Evolutionary conservation across 92 coral and sea anemone genomes (phyloP), one percentile per base, ranked within the genome.

Genomic region (Pocillopora grandis): DNA sequence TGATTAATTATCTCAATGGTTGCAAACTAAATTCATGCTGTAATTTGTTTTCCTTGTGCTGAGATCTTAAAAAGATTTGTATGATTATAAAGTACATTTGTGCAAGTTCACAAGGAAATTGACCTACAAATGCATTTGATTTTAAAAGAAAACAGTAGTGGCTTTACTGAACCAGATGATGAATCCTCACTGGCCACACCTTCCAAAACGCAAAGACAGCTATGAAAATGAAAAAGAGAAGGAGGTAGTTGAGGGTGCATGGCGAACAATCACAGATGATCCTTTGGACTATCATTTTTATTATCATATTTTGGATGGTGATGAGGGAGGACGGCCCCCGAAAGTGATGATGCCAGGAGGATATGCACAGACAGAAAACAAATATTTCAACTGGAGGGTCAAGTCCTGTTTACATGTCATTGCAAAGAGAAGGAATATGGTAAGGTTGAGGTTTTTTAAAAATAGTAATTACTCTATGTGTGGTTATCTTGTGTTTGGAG

Each of bases 131-230:
- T 42, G 3, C 7, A 42, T 42, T 0, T 42, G 3, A 6, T 42
- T 42, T 42, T 1, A 0, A 6, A 0, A 92, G 96, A 92, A 92
- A 88, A 85, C 92, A 27, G 82, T 87, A 12, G 86, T 92, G 5
- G 93, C 96, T 2, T 83, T 88, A 6, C 80, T 92, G 68, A 92
- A 92, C 80, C 88, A 90, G 19, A 92, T 90, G 93, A 93, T 92
- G 1, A 42, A 42, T 42, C 49, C 49, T 42, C 49, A 42, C 1
- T 42, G 49, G 49, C 49, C 49, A 42, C 49, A 42, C 7, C 49
- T 42, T 42, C 49, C 49, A 42, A 42, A 42, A 42, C 49, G 49
- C 7, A 42, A 58, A 85, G 89, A 92, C 56, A 87, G 83, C 7
- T 92, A 92, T 72, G 70, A 42, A 16, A 66, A 58, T 42, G 19